Conservation (phyloP, 1,140 invertebrate species). For the Amyelois transitella region DNA sequence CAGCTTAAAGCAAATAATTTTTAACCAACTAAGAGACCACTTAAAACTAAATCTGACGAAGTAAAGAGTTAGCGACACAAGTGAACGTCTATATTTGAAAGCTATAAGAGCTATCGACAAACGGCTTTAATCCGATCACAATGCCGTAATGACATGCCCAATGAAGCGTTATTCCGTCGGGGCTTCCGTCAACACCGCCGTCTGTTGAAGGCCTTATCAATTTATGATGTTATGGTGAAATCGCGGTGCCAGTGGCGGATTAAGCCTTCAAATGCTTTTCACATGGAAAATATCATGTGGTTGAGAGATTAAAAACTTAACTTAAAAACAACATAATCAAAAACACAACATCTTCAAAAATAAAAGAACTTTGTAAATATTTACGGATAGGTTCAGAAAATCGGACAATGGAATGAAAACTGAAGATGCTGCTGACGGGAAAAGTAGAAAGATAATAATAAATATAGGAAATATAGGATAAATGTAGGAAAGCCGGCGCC, state of each 20-base stretch:
- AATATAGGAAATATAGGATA: no score
- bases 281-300: neutral
- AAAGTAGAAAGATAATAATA: no score
- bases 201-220: neutral
- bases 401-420: no score
- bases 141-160: slow-evolving; percentile 7
- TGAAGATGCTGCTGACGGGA: no score
- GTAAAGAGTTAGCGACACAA: neutral
- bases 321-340: no score
- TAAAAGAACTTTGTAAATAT: no score
- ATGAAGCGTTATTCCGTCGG: slow-evolving; percentile 17
- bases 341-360: no score
- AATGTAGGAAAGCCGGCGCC: no score
- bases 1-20: no score
- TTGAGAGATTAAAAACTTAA: no score
- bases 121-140: neutral
- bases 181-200: slow-evolving; percentile 15
- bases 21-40: no score
- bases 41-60: neutral
- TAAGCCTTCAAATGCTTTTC: neutral
- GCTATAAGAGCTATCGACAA: neutral
- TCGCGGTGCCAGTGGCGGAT: neutral
- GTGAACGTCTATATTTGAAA: neutral
- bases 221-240: slow-evolving; percentile 1
- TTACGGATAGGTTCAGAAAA: no score